Base-by-base conservation (phyloP, 2,797 vertebrate species). In the Xenopus petersii region DNA sequence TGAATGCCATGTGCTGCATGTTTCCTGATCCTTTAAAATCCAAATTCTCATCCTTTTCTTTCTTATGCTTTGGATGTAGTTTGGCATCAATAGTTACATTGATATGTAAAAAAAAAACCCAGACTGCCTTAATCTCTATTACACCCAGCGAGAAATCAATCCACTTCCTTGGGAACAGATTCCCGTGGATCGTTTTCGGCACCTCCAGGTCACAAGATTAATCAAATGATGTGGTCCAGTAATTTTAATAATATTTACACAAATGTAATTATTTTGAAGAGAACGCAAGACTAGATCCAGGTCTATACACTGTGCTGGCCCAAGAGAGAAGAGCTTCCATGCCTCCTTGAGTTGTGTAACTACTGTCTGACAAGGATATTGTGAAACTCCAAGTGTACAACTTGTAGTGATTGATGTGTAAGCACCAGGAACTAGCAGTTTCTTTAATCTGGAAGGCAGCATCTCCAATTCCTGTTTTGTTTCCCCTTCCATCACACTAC, bases 381-480 rank as follows among this genome's bases (percentile, higher is more conserved):
- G 71, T 73, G 71, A 64, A 78, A 73, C 66, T 15, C 24, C 62
- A 64, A 69, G 66, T 78, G 71, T 69, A 54, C 51, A 33, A 69
- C n/a, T 64, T 30, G 59, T 6, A 59, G 36, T 78, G 76, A 73
- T 74, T 73, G 71, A 69, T 48, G 54, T 63, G 11, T 66, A 54
- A 24, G 46, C 59, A 64, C 24, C 49, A 78, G 48, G 61, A 78
- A 72, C 47, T 61, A 11, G 30, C 42, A 64, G 51, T 64, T 64
- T 64, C 51, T 78, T 68, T 78, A 73, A 70, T 64, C 64, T 73
- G 15, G 8, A 42, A 49, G 17, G 62, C 56, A 71, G 61, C 48
- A 72, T 77, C 33, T 61, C 58, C 15, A 59, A 12, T 78, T 78
- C 76, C 76, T 78, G 71, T 73, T 58, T 63, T 60, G 67, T 60